A percentile compares a stretch with the other conserved stretches of the same genome.
Evolutionary conservation across 2,888 invertebrate species (phyloP).

Genomic region (Pharmacophagus antenor): DNA sequence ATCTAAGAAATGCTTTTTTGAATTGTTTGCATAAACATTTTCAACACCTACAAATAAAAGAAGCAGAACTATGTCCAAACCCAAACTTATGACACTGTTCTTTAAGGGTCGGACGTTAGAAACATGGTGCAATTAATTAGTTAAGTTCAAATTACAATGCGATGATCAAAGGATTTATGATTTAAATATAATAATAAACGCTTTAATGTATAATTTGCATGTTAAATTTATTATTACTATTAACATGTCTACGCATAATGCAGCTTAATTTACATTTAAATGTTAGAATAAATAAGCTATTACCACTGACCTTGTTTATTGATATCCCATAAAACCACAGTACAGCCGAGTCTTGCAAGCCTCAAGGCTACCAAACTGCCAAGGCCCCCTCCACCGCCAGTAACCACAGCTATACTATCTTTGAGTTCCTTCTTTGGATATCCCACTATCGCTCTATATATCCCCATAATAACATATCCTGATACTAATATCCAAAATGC

Average conservation of each 20-base stretch:
- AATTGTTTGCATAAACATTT: no score
- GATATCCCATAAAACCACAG: conserved; percentile 94
- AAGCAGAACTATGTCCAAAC: no score
- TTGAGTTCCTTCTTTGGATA: conserved; percentile 84
- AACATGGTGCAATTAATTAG: no score
- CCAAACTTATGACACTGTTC: no score
- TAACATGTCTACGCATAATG: conserved; percentile 9
- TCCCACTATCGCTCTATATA: conserved; percentile 83
- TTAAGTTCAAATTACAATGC: not conserved
- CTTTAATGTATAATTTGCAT: not conserved
- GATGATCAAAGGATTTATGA: not conserved
- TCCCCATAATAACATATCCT: conserved; percentile 76
- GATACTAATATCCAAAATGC: conserved; percentile 75
- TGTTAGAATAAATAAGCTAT: conserved; percentile 16
- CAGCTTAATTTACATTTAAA: conserved; percentile 9
- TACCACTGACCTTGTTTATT: conserved; percentile 86
- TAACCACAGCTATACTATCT: conserved; percentile 91
- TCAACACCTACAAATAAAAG: no score
- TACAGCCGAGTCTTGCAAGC: conserved; percentile 88
- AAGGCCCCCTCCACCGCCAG: conserved; percentile 93
- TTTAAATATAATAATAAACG: conserved; percentile 8
- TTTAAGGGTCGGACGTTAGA: no score
- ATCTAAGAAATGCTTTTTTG: no score
- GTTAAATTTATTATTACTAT: not conserved
- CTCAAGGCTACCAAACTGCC: conserved; percentile 89